Conservation (phyloP, 2,797 vertebrate genomes). For the Micropoecilia bifurca region DNA sequence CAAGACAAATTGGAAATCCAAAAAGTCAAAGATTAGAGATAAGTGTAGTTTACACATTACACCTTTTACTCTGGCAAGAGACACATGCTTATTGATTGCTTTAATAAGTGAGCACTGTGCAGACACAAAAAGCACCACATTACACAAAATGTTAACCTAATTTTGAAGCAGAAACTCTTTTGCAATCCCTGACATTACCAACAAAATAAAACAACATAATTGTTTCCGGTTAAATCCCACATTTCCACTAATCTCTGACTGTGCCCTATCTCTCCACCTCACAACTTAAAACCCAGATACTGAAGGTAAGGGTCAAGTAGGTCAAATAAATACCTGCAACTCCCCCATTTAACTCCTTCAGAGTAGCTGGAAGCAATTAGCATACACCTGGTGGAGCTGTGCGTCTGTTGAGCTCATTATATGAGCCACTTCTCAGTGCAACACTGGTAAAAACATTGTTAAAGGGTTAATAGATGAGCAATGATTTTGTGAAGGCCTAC, state of each 20-base stretch:
- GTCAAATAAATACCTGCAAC: neutral
- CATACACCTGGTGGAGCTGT: no score
- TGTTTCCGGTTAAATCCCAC: neutral
- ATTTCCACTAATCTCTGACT: neutral
- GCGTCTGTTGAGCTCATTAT: no score
- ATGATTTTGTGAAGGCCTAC: no score
- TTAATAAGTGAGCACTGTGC: neutral
- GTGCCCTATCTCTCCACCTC: neutral
- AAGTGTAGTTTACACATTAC: conserved; percentile 12
- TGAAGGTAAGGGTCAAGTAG: neutral
- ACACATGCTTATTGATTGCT: neutral
- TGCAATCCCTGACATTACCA: neutral
- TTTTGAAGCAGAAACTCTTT: neutral
- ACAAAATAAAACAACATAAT: neutral
- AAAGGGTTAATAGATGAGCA: no score
- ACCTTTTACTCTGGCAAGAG: neutral
- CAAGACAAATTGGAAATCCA: conserved; percentile 5
- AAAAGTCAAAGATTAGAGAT: conserved; percentile 12
- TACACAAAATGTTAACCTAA: conserved; percentile 12
- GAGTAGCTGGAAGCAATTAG: no score
- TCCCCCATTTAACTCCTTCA: no score
- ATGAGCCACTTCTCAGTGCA: no score
- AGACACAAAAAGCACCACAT: neutral
- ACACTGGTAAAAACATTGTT: no score
- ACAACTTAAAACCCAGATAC: neutral